Conservation (phyloP, 2,888 invertebrate genomes). For the Drosophila anomelani region DNA sequence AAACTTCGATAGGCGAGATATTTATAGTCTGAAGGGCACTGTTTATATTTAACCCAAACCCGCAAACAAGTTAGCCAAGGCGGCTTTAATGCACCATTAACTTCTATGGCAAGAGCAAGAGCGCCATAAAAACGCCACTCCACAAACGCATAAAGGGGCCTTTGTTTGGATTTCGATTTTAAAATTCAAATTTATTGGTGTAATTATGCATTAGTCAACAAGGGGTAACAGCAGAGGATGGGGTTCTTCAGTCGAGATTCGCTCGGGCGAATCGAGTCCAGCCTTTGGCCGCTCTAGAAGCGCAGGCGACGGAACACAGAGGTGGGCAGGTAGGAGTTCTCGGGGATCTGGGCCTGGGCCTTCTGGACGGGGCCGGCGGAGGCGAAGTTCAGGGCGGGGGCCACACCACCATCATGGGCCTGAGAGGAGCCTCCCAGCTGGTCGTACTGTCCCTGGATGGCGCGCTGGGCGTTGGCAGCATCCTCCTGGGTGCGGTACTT, state of each 20-base stretch:
- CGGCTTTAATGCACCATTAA: conserved; percentile 37
- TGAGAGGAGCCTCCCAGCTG: conserved; percentile 62
- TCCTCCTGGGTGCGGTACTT: conserved; percentile 82
- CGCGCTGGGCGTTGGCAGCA: conserved; percentile 73
- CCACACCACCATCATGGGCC: conserved; percentile 69
- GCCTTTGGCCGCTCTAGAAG: conserved; percentile 41
- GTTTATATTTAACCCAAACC: conserved; percentile 25
- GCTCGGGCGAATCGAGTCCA: conserved; percentile 30
- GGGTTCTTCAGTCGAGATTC: conserved; percentile 24
- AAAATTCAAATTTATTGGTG: conserved; percentile 48
- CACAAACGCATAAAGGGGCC: conserved; percentile 13
- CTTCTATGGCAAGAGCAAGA: conserved; percentile 13
- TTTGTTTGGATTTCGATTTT: conserved; percentile 32
- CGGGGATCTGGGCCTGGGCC: conserved; percentile 57
- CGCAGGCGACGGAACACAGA: conserved; percentile 77
- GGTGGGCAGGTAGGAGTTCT: conserved; percentile 72
- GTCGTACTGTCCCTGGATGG: conserved; percentile 75
- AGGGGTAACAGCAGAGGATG: conserved; percentile 54
- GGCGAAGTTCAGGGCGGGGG: conserved; percentile 74
- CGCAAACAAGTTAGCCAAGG: conserved; percentile 18
- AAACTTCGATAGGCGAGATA: conserved; percentile 17
- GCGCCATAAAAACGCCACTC: conserved; percentile 38
- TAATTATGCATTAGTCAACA: conserved; percentile 67
- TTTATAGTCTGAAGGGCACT: conserved; percentile 38
- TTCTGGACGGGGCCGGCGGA: conserved; percentile 64